Conservation (phyloP, 2,797 vertebrate genomes). For the Oryzias sinensis region DNA sequence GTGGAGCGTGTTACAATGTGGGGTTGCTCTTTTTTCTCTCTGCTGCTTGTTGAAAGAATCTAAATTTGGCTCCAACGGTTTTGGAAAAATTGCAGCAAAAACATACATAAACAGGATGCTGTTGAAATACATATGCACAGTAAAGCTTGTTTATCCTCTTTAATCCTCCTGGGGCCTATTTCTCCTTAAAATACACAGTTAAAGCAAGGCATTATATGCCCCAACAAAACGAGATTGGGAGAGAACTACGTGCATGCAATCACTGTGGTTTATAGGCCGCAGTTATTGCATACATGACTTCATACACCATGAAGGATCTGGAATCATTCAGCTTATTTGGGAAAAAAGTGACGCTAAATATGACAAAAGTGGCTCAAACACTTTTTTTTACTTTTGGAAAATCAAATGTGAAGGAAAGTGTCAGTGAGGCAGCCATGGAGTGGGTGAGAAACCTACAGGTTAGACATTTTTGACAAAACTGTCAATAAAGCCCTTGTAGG, state of each 20-base stretch:
- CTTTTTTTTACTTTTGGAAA: no score
- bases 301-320: background rate
- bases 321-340: background rate
- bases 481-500: no score
- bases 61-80: background rate
- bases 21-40: constrained; percentile 1
- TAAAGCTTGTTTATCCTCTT: constrained; percentile 17
- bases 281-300: background rate
- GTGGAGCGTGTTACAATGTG: background rate
- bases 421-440: no score
- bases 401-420: no score
- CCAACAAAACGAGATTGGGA: background rate
- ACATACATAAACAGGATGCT: background rate
- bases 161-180: constrained; percentile 7
- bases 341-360: background rate
- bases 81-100: constrained; percentile 2
- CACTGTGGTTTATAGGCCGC: background rate
- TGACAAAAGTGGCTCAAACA: no score
- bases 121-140: constrained; percentile 8
- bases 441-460: no score
- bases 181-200: background rate
- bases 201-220: background rate
- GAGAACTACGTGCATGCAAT: background rate
- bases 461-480: no score
- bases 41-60: constrained; percentile 5